Conservation (phyloP, 2,888 invertebrate species). For the Agrilus biguttatus region DNA sequence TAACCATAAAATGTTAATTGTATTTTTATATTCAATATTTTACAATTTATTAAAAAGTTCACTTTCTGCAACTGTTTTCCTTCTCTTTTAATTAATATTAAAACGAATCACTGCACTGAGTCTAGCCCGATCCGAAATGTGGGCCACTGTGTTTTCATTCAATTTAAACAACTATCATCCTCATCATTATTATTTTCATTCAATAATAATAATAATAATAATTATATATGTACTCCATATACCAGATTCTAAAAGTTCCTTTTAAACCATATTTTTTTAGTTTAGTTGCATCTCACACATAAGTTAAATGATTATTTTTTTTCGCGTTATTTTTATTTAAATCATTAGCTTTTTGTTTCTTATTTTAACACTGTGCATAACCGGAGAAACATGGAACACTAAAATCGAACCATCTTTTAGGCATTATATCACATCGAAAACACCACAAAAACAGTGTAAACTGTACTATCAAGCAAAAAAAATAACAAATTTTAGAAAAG, state of each 20-base stretch:
- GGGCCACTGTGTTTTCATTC: conserved; percentile 23
- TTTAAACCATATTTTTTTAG: conserved; percentile 15
- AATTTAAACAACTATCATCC: neutral
- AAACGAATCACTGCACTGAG: conserved; percentile 27
- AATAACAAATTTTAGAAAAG: conserved; percentile 3
- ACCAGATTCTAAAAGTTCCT: conserved; percentile 19
- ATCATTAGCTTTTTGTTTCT: conserved; percentile 7
- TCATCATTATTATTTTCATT: conserved; percentile 1
- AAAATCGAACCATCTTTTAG: conserved; percentile 10
- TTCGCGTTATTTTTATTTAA: conserved; percentile 4
- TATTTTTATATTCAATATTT: conserved; percentile 19
- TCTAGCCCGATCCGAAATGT: conserved; percentile 30
- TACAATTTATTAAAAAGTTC: conserved; percentile 25
- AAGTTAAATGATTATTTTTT: conserved; percentile 17
- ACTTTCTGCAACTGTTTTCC: conserved; percentile 17
- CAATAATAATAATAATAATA: conserved; percentile 21
- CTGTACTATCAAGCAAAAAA: conserved; percentile 10
- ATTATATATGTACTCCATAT: conserved; percentile 28
- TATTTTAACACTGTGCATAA: conserved; percentile 8
- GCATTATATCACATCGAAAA: conserved; percentile 13
- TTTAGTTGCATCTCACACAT: conserved; percentile 22
- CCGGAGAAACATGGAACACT: conserved; percentile 5
- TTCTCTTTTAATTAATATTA: conserved; percentile 4
- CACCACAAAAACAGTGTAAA: conserved; percentile 8
- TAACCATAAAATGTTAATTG: conserved; percentile 19